A percentile compares a stretch with the other conserved stretches of the same genome.
These are phyloP conservation scores for Melanotaenia duboulayi DNA, from an alignment of 2,113 vertebrate genomes.

Conservation along the genomic window DNA sequence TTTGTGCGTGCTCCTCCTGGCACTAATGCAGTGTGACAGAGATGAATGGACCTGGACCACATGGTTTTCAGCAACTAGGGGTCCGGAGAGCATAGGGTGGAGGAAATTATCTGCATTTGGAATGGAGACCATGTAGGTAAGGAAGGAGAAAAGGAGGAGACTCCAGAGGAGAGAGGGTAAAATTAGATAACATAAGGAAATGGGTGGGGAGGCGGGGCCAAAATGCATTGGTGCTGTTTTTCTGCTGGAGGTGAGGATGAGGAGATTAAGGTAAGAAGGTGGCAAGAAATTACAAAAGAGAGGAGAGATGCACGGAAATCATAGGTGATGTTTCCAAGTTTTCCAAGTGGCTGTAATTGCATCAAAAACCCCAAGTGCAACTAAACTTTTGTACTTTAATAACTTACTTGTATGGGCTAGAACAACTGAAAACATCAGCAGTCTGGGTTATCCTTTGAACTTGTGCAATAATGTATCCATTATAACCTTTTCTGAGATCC, in stretches of 20 bases:
- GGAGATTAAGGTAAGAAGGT: conserved; percentile 27
- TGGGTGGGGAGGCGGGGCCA: background rate
- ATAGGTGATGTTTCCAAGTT: no score
- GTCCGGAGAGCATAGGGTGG: conserved; percentile 40
- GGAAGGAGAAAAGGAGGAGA: conserved; percentile 15
- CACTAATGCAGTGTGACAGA: conserved; percentile 81
- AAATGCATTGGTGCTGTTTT: conserved; percentile 26
- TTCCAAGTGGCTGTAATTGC: no score
- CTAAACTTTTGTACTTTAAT: no score
- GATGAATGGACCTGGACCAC: conserved; percentile 80
- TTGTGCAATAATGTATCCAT: no score
- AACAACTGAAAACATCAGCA: no score
- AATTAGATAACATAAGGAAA: conserved; percentile 31
- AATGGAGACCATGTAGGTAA: conserved; percentile 42
- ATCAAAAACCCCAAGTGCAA: no score
- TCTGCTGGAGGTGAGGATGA: conserved; percentile 15
- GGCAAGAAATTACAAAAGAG: background rate
- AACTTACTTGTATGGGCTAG: no score
- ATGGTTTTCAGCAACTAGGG: conserved; percentile 60
- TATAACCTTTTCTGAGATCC: no score
- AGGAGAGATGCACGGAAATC: background rate
- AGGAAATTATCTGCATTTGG: conserved; percentile 71
- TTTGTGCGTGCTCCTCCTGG: conserved; percentile 56
- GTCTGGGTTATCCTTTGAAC: no score
- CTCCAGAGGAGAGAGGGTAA: conserved; percentile 8